A percentile compares a stretch with the other conserved stretches of the same genome.
These are phyloP conservation scores for Merops nubicus DNA, from an alignment of 2,113 vertebrate species.

Conservation along the genomic window DNA sequence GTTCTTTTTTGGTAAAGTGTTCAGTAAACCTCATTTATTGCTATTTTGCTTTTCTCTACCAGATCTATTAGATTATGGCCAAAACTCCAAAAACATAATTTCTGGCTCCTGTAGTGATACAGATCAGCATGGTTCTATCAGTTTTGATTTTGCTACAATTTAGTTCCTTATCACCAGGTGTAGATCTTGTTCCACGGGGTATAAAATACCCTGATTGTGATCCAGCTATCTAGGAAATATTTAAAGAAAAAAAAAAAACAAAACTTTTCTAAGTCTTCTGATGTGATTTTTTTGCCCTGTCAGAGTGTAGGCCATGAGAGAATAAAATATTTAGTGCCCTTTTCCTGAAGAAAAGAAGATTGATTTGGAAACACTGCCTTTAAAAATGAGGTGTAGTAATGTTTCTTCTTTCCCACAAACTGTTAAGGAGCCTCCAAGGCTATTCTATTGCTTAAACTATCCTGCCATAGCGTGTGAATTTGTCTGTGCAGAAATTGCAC, in stretches of 20 bases:
- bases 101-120: background rate
- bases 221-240: background rate
- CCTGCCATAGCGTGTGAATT: background rate
- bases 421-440: background rate
- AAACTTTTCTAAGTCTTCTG: background rate
- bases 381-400: background rate
- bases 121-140: background rate
- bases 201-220: background rate
- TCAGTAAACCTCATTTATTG: background rate
- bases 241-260: too few species aligned
- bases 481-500: background rate
- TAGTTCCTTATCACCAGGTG: background rate
- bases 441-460: background rate
- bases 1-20: background rate
- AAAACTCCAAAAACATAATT: background rate
- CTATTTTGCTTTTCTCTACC: background rate
- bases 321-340: background rate
- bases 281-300: background rate
- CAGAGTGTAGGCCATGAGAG: background rate
- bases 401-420: background rate
- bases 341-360: background rate
- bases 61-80: background rate
- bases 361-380: background rate
- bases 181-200: background rate
- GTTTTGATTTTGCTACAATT: background rate